Evolutionary conservation across 1,140 invertebrate genomes (phyloP).

Genomic region (Rhopalosiphum padi): DNA sequence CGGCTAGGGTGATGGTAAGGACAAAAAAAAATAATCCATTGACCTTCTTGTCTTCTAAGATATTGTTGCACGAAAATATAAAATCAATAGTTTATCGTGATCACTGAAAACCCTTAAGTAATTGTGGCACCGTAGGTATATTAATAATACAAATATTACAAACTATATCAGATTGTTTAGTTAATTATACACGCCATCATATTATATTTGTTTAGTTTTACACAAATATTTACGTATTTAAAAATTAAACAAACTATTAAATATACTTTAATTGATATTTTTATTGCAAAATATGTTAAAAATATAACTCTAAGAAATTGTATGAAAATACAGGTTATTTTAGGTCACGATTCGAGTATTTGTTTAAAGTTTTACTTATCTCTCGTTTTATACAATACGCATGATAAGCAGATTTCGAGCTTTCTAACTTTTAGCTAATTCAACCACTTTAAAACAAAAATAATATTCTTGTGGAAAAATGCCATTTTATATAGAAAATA

Average conservation of each 20-base stretch:
- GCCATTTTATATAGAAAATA: not conserved
- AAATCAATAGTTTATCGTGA: not conserved
- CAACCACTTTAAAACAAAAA: not conserved
- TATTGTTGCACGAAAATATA: not conserved
- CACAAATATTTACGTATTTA: not conserved
- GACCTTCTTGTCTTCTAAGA: not conserved
- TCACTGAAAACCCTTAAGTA: not conserved
- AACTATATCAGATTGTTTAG: not conserved
- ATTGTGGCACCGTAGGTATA: not conserved
- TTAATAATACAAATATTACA: not conserved
- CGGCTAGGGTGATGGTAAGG: not conserved
- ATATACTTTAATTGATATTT: not conserved
- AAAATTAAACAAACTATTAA: not conserved
- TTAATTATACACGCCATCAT: not conserved
- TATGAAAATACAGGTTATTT: not conserved
- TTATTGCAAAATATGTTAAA: not conserved
- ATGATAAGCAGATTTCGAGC: not conserved
- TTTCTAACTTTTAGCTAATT: not conserved
- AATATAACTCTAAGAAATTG: not conserved
- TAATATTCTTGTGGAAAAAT: not conserved
- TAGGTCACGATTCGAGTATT: not conserved
- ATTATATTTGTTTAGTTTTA: not conserved
- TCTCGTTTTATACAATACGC: not conserved
- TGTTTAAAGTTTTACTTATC: not conserved
- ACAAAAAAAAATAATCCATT: not conserved